A percentile compares a stretch with the other conserved stretches of the same genome.
Evolutionary conservation across 2,797 vertebrate species (phyloP).

Genomic region (Trematomus bernacchii): DNA sequence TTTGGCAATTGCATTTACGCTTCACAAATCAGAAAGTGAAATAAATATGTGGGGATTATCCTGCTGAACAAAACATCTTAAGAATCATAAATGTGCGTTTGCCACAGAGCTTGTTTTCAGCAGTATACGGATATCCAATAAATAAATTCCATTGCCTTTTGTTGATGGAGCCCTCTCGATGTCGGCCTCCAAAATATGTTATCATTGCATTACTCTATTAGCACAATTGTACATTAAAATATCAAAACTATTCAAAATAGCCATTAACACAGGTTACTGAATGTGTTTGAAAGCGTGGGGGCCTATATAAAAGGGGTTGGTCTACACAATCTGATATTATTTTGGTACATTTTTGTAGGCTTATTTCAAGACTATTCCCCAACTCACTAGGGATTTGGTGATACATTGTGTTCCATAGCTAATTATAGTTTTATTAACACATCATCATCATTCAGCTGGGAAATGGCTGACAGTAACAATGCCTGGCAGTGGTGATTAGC

Average conservation of each 20-base stretch:
- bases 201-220: not conserved
- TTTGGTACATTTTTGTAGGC: not conserved
- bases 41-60: too few species aligned
- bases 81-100: too few species aligned
- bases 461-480: slow-evolving; percentile 23
- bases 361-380: slow-evolving; percentile 33
- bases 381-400: slow-evolving; percentile 29
- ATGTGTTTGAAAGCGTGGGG: too few species aligned
- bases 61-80: too few species aligned
- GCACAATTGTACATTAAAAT: not conserved
- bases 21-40: too few species aligned
- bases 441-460: slow-evolving; percentile 58
- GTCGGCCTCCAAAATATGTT: too few species aligned
- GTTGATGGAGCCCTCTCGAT: too few species aligned
- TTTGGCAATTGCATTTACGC: too few species aligned
- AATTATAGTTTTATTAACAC: slow-evolving; percentile 42
- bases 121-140: too few species aligned
- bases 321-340: not conserved
- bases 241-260: not conserved
- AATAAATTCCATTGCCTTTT: too few species aligned
- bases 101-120: too few species aligned
- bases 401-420: slow-evolving; percentile 38
- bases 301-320: too few species aligned
- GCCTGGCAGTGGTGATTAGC: slow-evolving; percentile 35
- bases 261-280: not conserved